A percentile compares a stretch with the other conserved stretches of the same genome.
These are phyloP conservation scores for Sphinx pinastri DNA, from an alignment of 2,888 invertebrate genomes.

Conservation along the genomic window DNA sequence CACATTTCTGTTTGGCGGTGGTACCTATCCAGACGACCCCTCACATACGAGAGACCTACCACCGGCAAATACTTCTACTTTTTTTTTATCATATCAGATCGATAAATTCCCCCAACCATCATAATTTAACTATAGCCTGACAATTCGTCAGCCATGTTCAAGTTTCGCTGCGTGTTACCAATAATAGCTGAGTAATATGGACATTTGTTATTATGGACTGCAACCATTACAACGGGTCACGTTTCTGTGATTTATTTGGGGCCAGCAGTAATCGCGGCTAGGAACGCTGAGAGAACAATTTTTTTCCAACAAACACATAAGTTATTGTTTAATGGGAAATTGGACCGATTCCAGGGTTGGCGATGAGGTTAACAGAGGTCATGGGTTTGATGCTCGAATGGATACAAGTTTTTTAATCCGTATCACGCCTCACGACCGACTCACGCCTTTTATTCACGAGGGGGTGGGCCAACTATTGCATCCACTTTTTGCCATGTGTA, in stretches of 20 bases:
- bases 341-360: no score
- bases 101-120: neutral
- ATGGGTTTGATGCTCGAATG: no score
- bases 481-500: no score
- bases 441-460: no score
- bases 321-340: neutral
- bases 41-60: no score
- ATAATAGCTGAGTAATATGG: conserved; percentile 16
- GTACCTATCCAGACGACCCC: no score
- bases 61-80: no score
- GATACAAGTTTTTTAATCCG: no score
- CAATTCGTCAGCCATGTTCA: conserved; percentile 7
- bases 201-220: conserved; percentile 22
- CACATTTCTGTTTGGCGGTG: no score
- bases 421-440: no score
- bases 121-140: neutral
- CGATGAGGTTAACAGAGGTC: no score
- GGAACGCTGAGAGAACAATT: conserved; percentile 10
- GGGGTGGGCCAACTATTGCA: no score
- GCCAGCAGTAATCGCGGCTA: conserved; percentile 3
- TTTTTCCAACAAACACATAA: neutral
- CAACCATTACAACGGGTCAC: conserved; percentile 24
- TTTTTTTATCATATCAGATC: neutral
- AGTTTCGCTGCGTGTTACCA: conserved; percentile 19
- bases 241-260: conserved; percentile 21